Conservation (phyloP, 2,113 vertebrate genomes). For the Corythornis cristatus region DNA sequence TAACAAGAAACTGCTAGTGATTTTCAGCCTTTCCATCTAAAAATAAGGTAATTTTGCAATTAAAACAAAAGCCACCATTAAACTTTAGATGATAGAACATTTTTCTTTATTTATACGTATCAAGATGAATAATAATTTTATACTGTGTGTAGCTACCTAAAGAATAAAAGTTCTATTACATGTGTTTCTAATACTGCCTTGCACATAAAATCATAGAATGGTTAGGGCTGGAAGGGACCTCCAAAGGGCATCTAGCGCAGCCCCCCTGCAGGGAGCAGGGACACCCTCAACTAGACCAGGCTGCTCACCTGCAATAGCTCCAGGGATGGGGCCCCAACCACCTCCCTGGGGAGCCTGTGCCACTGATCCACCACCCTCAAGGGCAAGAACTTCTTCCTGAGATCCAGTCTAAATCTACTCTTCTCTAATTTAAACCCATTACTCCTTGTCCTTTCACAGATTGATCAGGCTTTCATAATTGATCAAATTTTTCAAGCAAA, state of each 20-base stretch:
- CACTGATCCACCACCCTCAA: too few species aligned
- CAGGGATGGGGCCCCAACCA: too few species aligned
- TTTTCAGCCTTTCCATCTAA: not conserved
- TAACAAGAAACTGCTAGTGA: not conserved
- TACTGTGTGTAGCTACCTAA: not conserved
- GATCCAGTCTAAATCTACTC: too few species aligned
- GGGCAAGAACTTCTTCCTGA: too few species aligned
- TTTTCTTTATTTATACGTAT: not conserved
- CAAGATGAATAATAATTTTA: not conserved
- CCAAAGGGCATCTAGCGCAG: too few species aligned
- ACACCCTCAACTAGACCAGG: too few species aligned
- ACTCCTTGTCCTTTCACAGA: too few species aligned
- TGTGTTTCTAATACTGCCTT: not conserved
- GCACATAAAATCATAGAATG: not conserved
- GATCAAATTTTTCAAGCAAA: not conserved
- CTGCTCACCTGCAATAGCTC: too few species aligned
- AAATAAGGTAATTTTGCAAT: conserved; percentile 16
- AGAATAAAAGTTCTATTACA: not conserved
- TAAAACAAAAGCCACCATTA: conserved; percentile 38
- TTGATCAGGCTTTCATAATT: not conserved
- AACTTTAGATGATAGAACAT: not conserved
- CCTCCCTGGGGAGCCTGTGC: too few species aligned
- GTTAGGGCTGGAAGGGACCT: too few species aligned
- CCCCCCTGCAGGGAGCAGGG: too few species aligned
- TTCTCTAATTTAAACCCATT: too few species aligned